These are phyloP conservation scores for Sipha maydis DNA, from an alignment of 2,888 invertebrate species.

Conservation along the genomic window DNA sequence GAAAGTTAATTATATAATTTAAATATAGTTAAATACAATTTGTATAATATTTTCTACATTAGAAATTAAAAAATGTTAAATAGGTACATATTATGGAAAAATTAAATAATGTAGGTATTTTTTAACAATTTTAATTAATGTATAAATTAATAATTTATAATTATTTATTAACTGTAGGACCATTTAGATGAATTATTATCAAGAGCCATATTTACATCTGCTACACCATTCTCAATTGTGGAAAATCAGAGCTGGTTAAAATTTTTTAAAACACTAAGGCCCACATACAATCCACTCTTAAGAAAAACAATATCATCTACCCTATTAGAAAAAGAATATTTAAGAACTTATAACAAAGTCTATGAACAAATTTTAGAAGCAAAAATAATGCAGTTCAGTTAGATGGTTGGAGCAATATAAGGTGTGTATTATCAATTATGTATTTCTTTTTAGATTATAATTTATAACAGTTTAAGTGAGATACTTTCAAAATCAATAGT, in stretches of 20 bases:
- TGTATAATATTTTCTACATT: neutral
- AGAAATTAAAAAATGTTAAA: conserved; percentile 14
- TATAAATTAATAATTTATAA: conserved; percentile 5
- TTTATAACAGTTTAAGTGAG: neutral
- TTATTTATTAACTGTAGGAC: conserved; percentile 12
- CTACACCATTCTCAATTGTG: conserved; percentile 28
- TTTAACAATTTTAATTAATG: conserved; percentile 4
- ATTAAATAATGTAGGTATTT: no score
- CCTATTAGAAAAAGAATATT: conserved; percentile 13
- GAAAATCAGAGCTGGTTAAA: conserved; percentile 26
- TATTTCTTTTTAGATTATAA: neutral
- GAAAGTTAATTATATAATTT: no score
- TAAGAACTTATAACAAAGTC: conserved; percentile 14
- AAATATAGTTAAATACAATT: conserved; percentile 8
- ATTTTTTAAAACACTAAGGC: conserved; percentile 7
- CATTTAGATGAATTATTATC: conserved; percentile 21
- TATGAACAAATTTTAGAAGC: conserved; percentile 3
- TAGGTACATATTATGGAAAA: neutral
- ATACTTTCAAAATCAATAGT: neutral
- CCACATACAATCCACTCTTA: conserved; percentile 6
- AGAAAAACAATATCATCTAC: conserved; percentile 16
- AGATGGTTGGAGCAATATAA: conserved; percentile 24
- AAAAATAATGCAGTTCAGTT: conserved; percentile 13
- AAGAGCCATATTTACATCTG: conserved; percentile 19
- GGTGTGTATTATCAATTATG: conserved; percentile 19